Evolutionary conservation across 1,140 invertebrate genomes (phyloP).

Genomic region (Lucilia sericata): DNA sequence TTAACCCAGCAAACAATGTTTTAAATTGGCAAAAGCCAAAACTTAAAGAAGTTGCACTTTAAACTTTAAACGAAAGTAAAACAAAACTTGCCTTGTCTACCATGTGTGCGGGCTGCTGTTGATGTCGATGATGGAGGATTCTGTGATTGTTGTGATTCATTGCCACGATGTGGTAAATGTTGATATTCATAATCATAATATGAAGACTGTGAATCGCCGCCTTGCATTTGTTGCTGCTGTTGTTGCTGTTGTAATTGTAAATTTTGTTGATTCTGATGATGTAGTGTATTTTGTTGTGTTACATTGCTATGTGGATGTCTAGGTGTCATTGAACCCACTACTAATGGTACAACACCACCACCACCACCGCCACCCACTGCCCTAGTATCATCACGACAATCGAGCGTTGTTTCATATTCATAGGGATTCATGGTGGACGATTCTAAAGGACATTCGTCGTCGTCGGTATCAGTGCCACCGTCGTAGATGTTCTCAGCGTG

Average conservation of each 20-base stretch:
- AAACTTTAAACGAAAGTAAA: too few species aligned
- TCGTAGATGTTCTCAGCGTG: slow-evolving; percentile 67
- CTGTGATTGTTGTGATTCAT: slow-evolving; percentile 34
- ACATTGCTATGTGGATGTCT: slow-evolving; percentile 48
- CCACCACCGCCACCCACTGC: slow-evolving; percentile 53
- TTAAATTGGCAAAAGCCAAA: too few species aligned
- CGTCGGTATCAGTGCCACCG: slow-evolving; percentile 67
- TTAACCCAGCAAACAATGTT: too few species aligned
- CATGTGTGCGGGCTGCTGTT: slow-evolving; percentile 61
- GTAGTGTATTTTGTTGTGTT: slow-evolving; percentile 57
- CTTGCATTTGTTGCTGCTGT: slow-evolving; percentile 53
- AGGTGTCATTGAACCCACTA: slow-evolving; percentile 44
- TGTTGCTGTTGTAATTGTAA: slow-evolving; percentile 58
- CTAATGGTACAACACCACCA: neutral
- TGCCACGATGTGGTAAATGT: slow-evolving; percentile 56
- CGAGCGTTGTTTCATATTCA: slow-evolving; percentile 66
- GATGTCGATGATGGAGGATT: slow-evolving; percentile 47
- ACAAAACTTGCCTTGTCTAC: slow-evolving; percentile 64
- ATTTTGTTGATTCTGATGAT: slow-evolving; percentile 66
- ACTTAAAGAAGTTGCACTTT: too few species aligned
- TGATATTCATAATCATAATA: slow-evolving; percentile 50
- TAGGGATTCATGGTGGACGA: slow-evolving; percentile 67
- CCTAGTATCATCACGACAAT: slow-evolving; percentile 59
- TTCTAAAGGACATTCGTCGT: slow-evolving; percentile 68
- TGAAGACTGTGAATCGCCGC: slow-evolving; percentile 48